Conservation (phyloP, 2,888 invertebrate species). For the Polietes domitor region DNA sequence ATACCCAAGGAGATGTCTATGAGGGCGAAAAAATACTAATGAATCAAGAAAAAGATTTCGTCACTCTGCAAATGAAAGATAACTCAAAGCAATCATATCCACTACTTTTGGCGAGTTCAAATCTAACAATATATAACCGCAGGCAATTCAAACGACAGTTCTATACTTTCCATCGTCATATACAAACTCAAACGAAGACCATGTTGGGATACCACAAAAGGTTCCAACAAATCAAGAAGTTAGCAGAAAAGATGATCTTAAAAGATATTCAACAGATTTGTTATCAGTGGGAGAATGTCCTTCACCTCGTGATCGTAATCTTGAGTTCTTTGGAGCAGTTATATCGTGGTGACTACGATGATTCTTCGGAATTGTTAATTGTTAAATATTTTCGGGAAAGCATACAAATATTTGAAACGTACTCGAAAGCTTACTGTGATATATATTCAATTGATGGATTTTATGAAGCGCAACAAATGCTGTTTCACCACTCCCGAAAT, state of each 20-base stretch:
- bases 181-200: slow-evolving; percentile 75
- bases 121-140: slow-evolving; percentile 75
- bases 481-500: slow-evolving; percentile 50
- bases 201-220: slow-evolving; percentile 72
- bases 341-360: slow-evolving; percentile 84
- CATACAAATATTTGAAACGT: slow-evolving; percentile 87
- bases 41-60: slow-evolving; percentile 72
- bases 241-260: slow-evolving; percentile 67
- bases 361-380: slow-evolving; percentile 86
- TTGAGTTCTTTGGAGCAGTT: slow-evolving; percentile 87
- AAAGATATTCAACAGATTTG: slow-evolving; percentile 79
- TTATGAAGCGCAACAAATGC: slow-evolving; percentile 84
- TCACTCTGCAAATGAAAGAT: slow-evolving; percentile 73
- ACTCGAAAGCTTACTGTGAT: slow-evolving; percentile 87
- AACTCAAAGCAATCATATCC: slow-evolving; percentile 71
- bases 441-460: slow-evolving; percentile 88
- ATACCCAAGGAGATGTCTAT: slow-evolving; percentile 71
- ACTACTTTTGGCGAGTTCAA: slow-evolving; percentile 73
- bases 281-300: slow-evolving; percentile 86
- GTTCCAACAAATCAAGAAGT: slow-evolving; percentile 58
- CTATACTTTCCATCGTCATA: slow-evolving; percentile 71
- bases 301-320: slow-evolving; percentile 86
- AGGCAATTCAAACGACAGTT: slow-evolving; percentile 74
- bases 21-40: slow-evolving; percentile 68
- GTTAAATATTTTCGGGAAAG: slow-evolving; percentile 87